Evolutionary conservation across 2,113 vertebrate genomes (phyloP).

Genomic region (Fregata magnificens): DNA sequence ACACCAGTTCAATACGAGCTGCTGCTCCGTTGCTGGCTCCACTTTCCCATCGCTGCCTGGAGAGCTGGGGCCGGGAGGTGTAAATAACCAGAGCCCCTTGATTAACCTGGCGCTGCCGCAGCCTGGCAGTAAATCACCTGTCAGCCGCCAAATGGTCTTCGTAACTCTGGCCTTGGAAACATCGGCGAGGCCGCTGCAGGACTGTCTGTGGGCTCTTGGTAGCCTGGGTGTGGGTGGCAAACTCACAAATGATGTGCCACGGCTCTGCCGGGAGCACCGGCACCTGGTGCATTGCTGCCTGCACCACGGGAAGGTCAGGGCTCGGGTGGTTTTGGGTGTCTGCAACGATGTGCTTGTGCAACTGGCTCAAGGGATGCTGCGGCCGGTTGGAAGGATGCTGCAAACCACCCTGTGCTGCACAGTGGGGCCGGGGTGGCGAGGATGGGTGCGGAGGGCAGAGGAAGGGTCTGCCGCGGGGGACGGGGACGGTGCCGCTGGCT

Average conservation of each 20-base stretch:
- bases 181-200: not conserved
- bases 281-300: not conserved
- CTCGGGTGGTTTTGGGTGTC: not conserved
- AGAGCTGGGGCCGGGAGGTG: not conserved
- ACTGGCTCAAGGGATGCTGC: not conserved
- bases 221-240: not conserved
- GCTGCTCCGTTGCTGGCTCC: not conserved
- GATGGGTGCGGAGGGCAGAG: rapidly evolving
- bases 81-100: not conserved
- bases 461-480: rapidly evolving
- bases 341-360: not conserved
- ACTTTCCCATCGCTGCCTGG: not conserved
- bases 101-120: not conserved
- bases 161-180: not conserved
- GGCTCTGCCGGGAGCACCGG: not conserved
- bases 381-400: too few species aligned
- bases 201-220: not conserved
- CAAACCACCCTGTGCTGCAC: rapidly evolving
- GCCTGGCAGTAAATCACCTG: not conserved
- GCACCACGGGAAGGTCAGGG: not conserved
- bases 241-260: not conserved
- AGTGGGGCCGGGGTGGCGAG: rapidly evolving
- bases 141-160: not conserved
- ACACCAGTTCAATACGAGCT: not conserved
- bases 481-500: rapidly evolving